A percentile compares a stretch with the other conserved stretches of the same genome.
These are phyloP conservation scores for Tetragonula carbonaria DNA, from an alignment of 2,888 invertebrate genomes.

Conservation along the genomic window DNA sequence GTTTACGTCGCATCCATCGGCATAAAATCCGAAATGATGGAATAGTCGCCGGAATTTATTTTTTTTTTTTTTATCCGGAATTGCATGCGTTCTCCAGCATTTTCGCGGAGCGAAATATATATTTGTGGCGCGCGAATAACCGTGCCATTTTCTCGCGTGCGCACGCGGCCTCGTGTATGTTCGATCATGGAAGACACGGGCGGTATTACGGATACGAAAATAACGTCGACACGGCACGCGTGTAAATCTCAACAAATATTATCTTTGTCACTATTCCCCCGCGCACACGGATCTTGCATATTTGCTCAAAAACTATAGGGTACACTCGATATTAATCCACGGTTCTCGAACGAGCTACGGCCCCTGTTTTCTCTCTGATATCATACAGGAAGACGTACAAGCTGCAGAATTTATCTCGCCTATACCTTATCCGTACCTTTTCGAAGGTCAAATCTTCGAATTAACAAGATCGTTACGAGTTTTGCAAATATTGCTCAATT, in stretches of 20 bases:
- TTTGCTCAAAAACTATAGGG: slow-evolving; percentile 63
- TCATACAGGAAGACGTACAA: slow-evolving; percentile 3
- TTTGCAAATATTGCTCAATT: not conserved
- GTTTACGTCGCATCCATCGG: not conserved
- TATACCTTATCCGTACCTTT: not conserved
- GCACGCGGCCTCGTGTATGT: slow-evolving; percentile 3
- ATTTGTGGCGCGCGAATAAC: slow-evolving; percentile 4
- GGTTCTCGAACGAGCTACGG: slow-evolving; percentile 28
- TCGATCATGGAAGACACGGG: slow-evolving; percentile 30
- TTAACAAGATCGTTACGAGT: not conserved
- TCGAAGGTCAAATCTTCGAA: not conserved
- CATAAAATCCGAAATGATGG: not conserved
- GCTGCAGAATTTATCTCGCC: not conserved
- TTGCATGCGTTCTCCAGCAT: slow-evolving; percentile 4
- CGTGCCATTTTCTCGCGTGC: slow-evolving; percentile 25
- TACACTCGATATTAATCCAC: slow-evolving; percentile 53
- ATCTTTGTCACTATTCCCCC: slow-evolving; percentile 65
- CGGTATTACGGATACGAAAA: slow-evolving; percentile 72
- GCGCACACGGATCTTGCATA: slow-evolving; percentile 53
- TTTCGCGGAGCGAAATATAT: not conserved
- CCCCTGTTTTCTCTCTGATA: slow-evolving; percentile 2
- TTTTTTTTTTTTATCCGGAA: not conserved
- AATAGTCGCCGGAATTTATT: slow-evolving; percentile 7
- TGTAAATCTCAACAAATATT: slow-evolving; percentile 78
- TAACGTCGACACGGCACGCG: slow-evolving; percentile 70